Evolutionary conservation across 2,797 vertebrate genomes (phyloP), one percentile per base, ranked within the genome.

Genomic region (Anguilla marmorata): DNA sequence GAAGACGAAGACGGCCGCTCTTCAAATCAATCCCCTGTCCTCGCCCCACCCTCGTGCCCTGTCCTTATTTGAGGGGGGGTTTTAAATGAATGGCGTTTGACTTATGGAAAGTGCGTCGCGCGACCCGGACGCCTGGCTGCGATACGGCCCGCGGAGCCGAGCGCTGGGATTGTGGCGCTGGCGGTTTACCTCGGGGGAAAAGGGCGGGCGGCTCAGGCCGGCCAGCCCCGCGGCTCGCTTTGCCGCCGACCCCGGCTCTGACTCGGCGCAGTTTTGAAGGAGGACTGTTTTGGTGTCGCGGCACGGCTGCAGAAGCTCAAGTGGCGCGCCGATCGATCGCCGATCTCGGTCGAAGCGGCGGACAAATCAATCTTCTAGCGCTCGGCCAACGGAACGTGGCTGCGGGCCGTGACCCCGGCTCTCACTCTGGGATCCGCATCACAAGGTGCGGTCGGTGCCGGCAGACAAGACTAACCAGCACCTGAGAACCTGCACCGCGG

Each of bases 121-220:
- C 76, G 88, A 86, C 66, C 48, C 30, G 69, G 87, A 87, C 90
- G 72, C 91, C 90, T 88, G 69, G 91, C 90, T 89, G 92, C 88
- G 92, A 90, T 90, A 86, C 76, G 3, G 91, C 88, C 80, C 89
- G 4, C 87, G 88, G 88, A 90, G 90, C 84, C 91, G 93, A 92
- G 94, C 86, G 92, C 93, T 87, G 1, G 72, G 90, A 92, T 92
- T 92, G 93, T 92, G 94, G 90, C 82, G 89, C 48, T 5, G 84
- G 90, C 91, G 92, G 92, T 92, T 92, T 93, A 88, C 93, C 90
- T 21, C 24, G 0, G 86, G 0, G 89, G 89, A 90, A 92, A 92
- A 86, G 7, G 54, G 54, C 76, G 91, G 24, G 37, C 16, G 16
- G 33, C 14, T 76, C 30, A 16, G 45, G 37, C 60, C 41, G 1